Percentiles rank a stretch among this genome's conserved stretches.
Evolutionary conservation across 2,888 invertebrate genomes (phyloP).

Genomic region (Callyntrura sp.): DNA sequence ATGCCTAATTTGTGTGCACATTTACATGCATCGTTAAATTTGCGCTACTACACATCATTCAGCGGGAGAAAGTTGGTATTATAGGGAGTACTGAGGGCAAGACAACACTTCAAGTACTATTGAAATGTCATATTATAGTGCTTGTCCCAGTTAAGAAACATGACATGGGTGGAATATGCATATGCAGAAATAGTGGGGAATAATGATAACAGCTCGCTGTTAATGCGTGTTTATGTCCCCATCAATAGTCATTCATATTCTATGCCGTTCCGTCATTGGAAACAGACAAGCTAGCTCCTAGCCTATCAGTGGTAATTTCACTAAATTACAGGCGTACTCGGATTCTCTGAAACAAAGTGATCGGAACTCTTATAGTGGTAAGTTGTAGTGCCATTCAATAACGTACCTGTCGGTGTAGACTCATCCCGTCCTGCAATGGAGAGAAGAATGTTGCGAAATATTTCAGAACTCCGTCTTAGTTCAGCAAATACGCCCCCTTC

Average conservation of each 20-base stretch:
- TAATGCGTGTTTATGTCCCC: neutral
- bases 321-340: neutral
- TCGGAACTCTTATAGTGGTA: neutral
- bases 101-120: too few relatives aligned
- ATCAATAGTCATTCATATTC: slow-evolving; percentile 1
- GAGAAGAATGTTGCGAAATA: slow-evolving; percentile 85
- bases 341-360: neutral
- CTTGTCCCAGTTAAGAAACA: too few relatives aligned
- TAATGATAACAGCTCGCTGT: too few relatives aligned
- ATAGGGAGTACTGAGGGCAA: too few relatives aligned
- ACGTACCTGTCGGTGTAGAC: slow-evolving; percentile 84
- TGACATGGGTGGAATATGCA: too few relatives aligned
- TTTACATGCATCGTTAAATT: slow-evolving; percentile 46
- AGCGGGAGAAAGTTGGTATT: too few relatives aligned
- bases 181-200: too few relatives aligned
- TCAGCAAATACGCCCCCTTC: slow-evolving; percentile 85
- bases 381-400: neutral
- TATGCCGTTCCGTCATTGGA: neutral
- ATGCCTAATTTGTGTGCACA: slow-evolving; percentile 45
- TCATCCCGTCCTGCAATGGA: slow-evolving; percentile 85
- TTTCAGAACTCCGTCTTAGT: slow-evolving; percentile 85
- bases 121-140: too few relatives aligned
- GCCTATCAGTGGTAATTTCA: neutral
- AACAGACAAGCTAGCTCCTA: slow-evolving; percentile 45
- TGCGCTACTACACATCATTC: neutral